A percentile compares a stretch with the other conserved stretches of the same genome.
Conservation (phyloP, 2,797 vertebrate genomes). For the Falco berigora region DNA sequence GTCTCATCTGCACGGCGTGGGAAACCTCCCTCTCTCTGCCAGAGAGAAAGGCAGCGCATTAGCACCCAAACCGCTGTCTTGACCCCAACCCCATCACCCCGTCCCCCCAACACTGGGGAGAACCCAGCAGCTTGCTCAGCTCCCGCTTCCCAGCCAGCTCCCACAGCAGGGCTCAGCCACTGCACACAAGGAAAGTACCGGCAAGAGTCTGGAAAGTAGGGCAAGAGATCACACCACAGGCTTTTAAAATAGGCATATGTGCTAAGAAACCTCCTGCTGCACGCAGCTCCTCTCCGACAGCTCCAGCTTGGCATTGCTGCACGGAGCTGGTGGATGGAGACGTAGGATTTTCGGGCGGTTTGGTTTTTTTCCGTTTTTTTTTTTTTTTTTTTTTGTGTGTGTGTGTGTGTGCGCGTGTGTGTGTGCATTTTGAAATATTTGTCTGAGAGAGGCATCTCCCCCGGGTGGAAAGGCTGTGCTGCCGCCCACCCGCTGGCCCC, state of each 20-base stretch:
- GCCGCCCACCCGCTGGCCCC: not conserved
- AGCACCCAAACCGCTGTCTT: not conserved
- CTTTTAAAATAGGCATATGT: slow-evolving; percentile 46
- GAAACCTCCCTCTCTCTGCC: not conserved
- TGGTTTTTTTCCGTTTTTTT: not conserved
- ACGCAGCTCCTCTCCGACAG: slow-evolving; percentile 4
- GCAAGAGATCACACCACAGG: slow-evolving; percentile 41
- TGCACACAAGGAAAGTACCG: not conserved
- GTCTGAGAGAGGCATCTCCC: not conserved
- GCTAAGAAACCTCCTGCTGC: slow-evolving; percentile 23
- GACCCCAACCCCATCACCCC: not conserved
- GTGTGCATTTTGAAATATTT: not conserved
- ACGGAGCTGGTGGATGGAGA: not conserved
- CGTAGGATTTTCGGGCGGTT: not conserved
- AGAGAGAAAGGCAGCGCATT: not conserved
- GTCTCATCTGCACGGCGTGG: not conserved
- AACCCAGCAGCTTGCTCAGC: not conserved
- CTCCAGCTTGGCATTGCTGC: slow-evolving; percentile 2
- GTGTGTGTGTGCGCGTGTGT: no score
- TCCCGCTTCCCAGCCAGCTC: not conserved
- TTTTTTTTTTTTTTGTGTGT: not conserved
- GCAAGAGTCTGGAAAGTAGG: slow-evolving; percentile 44
- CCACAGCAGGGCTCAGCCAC: not conserved
- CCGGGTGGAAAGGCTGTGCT: not conserved
- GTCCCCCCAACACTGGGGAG: not conserved